phyloP scores from a whole-genome alignment of 2,888 invertebrate species.

The Tetragonula carbonaria region DNA sequence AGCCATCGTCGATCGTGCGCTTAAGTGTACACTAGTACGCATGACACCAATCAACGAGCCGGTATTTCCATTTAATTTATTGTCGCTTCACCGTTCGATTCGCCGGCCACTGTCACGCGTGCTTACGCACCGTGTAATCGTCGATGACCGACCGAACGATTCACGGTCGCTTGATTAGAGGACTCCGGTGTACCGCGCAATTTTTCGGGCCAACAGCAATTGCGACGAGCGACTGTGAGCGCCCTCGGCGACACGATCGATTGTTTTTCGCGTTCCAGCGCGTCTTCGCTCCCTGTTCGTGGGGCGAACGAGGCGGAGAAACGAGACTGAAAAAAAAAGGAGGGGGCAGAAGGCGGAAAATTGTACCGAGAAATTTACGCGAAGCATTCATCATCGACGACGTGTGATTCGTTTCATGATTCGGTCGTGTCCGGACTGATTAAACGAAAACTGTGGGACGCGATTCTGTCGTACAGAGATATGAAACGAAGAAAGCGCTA shows the following conservation, averaged over 20 bases:
- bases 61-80: conserved; percentile 63
- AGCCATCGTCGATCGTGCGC: conserved; percentile 51
- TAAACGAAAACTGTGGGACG: background rate
- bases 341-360: conserved; percentile 4
- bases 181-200: conserved; percentile 42
- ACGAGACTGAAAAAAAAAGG: background rate
- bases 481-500: too few species aligned
- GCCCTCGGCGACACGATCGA: conserved; percentile 37
- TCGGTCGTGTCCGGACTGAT: background rate
- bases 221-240: background rate
- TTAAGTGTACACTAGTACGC: conserved; percentile 52
- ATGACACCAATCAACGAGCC: conserved; percentile 40
- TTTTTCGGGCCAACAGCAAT: background rate
- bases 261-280: conserved; percentile 57
- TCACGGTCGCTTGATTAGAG: conserved; percentile 70
- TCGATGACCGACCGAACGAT: conserved; percentile 73
- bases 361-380: conserved; percentile 41
- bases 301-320: background rate
- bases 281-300: background rate
- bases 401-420: background rate
- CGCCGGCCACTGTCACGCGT: conserved; percentile 75
- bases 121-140: conserved; percentile 80
- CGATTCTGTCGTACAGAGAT: too few species aligned
- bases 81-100: conserved; percentile 60
- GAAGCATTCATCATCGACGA: conserved; percentile 1